Base-by-base conservation (phyloP, 2,888 invertebrate genomes). In the Nemoura dubitans region DNA sequence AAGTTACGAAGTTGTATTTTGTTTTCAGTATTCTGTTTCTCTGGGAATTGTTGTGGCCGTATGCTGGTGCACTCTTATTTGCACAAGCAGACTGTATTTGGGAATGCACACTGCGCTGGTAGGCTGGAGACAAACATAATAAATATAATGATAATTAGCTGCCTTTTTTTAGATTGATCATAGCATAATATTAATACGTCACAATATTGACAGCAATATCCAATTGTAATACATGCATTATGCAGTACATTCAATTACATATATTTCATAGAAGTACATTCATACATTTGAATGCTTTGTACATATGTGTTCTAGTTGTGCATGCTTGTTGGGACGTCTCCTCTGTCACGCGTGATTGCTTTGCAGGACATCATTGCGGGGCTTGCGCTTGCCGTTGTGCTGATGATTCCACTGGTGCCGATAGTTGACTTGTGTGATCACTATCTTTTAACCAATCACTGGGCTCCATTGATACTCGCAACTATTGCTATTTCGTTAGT, bases 21-120 rank as follows among this genome's bases (percentile, higher is more conserved):
- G 36, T 36, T 36, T 36, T 86, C 91, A 93, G 93, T 93, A 92
- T 89, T 91, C 92, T 27, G 90, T 92, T 86, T 85, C 89, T 89
- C 84, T 91, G 84, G 93, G 93, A 21, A 87, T 93, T 0, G 85
- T 91, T 21, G 88, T 92, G 81, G 92, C 93, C 21, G 87, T 92
- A 6, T 43, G 90, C 1, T 93, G 94, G 94, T 97, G 97, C 90
- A 91, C 94, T 1, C 91, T 97, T 42, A 96, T 98, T 86, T 97
- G 97, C 90, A 92, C 95, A 85, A 98, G 98, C 92, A 93, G 98
- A 89, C 91, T 98, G 21, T 98, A 98, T 91, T 93, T 98, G 85
- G 98, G 98, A 89, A 98, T 98, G 98, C 98, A 98, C 90, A 96
- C 97, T 89, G 95, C 97, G 88, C 92, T 98, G 93, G 97, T 97